Conservation (phyloP, 2,797 vertebrate genomes). For the Peromyscus aztecus region DNA sequence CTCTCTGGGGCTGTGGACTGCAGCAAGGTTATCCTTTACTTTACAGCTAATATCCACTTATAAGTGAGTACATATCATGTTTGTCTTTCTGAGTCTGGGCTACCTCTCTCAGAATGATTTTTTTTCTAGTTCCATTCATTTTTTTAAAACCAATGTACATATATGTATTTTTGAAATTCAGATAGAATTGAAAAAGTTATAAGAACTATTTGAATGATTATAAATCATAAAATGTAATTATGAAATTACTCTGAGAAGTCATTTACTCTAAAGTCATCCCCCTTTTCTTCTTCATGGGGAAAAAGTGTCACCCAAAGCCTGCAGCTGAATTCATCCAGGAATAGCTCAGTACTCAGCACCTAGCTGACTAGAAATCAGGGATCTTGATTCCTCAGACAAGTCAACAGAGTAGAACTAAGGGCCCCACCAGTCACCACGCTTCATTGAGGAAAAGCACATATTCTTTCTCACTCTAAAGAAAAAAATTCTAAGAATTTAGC, state of each 20-base stretch:
- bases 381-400: not conserved
- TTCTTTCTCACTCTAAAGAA: not conserved
- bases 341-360: not conserved
- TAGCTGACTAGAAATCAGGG: conserved; percentile 1
- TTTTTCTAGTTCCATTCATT: not conserved
- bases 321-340: not conserved
- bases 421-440: not conserved
- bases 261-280: not conserved
- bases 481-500: not conserved
- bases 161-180: not conserved
- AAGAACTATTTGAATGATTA: conserved; percentile 12
- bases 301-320: not conserved
- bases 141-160: not conserved
- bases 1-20: not conserved
- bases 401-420: not conserved
- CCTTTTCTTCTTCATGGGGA: conserved; percentile 26
- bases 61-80: not conserved
- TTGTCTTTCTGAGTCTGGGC: not conserved
- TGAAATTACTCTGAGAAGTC: not conserved
- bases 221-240: conserved; percentile 14
- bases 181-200: not conserved
- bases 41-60: not conserved
- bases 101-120: not conserved
- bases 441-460: not conserved
- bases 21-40: not conserved